Conservation (phyloP, 2,113 vertebrate genomes). For the Tragelaphus strepsiceros region DNA sequence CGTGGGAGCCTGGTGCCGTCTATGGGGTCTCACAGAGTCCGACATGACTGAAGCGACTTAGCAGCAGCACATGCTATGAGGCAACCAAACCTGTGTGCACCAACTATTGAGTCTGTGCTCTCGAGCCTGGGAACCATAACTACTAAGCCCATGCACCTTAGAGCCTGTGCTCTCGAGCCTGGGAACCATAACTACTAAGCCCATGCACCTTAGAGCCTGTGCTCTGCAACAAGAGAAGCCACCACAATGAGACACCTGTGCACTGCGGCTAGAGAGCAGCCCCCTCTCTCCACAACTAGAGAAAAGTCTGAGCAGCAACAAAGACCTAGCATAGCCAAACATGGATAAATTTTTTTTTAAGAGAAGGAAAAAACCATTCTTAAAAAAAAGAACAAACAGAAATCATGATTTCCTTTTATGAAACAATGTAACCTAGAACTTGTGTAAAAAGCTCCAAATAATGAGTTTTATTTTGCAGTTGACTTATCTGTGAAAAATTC, state of each 20-base stretch:
- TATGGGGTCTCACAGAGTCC: too few species aligned
- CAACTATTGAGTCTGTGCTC: background rate
- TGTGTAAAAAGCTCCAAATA: background rate
- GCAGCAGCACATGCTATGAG: background rate
- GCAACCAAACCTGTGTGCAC: background rate
- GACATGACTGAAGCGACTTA: too few species aligned
- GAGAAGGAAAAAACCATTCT: background rate
- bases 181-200: background rate
- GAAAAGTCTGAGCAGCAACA: background rate
- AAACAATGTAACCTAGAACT: background rate
- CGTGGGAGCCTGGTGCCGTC: too few species aligned
- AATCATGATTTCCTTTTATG: background rate
- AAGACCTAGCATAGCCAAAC: background rate
- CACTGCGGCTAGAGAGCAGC: background rate
- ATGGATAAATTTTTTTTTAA: background rate
- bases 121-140: background rate
- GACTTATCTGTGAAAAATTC: background rate
- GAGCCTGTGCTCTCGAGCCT: background rate
- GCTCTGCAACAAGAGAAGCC: background rate
- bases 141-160: background rate
- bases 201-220: background rate
- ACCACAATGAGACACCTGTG: rapidly evolving
- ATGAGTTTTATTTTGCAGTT: background rate
- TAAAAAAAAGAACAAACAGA: background rate
- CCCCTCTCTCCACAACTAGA: background rate